Evolutionary conservation across 2,113 vertebrate genomes (phyloP).

Genomic region (Dromiciops gliroides): DNA sequence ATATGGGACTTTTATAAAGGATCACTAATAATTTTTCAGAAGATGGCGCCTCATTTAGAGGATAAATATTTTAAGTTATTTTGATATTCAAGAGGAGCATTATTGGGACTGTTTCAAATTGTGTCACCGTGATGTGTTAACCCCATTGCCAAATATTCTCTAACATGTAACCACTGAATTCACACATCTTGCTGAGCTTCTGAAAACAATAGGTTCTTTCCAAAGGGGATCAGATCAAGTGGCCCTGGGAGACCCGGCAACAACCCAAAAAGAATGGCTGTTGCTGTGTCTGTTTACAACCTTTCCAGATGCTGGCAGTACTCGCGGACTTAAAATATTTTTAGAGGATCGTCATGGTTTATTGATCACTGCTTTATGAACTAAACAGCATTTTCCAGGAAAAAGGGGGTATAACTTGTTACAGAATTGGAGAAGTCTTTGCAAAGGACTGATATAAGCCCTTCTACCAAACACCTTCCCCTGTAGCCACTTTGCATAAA

Average conservation of each 20-base stretch:
- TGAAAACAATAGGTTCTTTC: conserved; percentile 91
- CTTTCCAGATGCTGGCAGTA: conserved; percentile 91
- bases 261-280: conserved; percentile 91
- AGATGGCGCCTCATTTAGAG: conserved; percentile 93
- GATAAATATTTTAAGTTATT: conserved; percentile 91
- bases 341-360: conserved; percentile 92
- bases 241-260: conserved; percentile 92
- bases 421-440: conserved; percentile 92
- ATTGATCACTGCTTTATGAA: conserved; percentile 93
- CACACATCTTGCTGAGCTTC: conserved; percentile 90
- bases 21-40: conserved; percentile 94
- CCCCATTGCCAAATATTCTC: conserved; percentile 89
- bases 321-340: conserved; percentile 91
- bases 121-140: conserved; percentile 90
- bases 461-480: conserved; percentile 88
- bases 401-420: conserved; percentile 88
- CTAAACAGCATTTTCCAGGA: conserved; percentile 89
- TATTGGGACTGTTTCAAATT: conserved; percentile 92
- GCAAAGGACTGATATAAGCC: conserved; percentile 91
- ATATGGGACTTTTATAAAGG: conserved; percentile 94
- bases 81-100: conserved; percentile 93
- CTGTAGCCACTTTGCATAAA: conserved; percentile 88
- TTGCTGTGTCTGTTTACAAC: conserved; percentile 90
- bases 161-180: conserved; percentile 89
- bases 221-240: conserved; percentile 87